Conservation (phyloP, 2,797 vertebrate genomes). For the Macrochelys suwanniensis region DNA sequence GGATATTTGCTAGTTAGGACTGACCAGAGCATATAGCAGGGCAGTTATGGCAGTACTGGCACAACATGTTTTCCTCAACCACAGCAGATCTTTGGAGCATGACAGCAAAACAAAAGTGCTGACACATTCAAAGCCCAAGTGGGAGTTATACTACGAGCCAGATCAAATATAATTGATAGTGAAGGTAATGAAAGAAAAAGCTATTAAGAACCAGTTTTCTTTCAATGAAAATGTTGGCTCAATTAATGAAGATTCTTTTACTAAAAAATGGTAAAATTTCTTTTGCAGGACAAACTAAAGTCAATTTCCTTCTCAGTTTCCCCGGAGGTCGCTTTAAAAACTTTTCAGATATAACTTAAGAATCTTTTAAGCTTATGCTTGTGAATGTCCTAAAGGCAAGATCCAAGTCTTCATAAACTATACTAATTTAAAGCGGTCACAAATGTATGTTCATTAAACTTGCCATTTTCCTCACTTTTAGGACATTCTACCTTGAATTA, state of each 20-base stretch:
- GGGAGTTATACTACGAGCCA: neutral
- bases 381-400: neutral
- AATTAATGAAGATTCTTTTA: neutral
- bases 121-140: neutral
- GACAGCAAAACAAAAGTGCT: neutral
- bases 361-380: neutral
- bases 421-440: neutral
- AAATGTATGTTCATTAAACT: neutral
- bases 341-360: neutral
- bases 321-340: neutral
- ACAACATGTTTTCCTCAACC: accelerated
- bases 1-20: neutral
- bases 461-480: neutral
- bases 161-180: neutral
- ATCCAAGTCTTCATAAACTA: neutral
- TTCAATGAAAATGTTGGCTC: accelerated
- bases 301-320: neutral
- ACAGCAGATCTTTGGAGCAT: neutral
- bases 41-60: neutral
- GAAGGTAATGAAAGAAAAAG: neutral
- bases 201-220: neutral
- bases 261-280: neutral
- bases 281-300: neutral
- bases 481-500: slow-evolving; percentile 3
- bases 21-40: neutral